Evolutionary conservation across 2,888 invertebrate species (phyloP).

Genomic region (Ormyrus nitidulus): DNA sequence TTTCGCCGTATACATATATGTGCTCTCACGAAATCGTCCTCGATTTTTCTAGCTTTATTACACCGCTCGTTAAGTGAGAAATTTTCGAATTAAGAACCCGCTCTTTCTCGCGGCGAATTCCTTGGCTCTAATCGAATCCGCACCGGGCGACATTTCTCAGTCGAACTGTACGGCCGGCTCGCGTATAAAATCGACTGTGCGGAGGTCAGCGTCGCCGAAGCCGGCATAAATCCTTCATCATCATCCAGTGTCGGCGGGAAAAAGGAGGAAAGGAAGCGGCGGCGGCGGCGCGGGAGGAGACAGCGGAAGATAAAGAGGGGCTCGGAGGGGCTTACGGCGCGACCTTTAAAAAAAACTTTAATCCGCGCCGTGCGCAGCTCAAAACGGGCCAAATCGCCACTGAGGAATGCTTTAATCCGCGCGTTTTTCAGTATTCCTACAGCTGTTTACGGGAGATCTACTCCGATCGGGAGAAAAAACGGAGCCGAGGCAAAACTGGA

Average conservation of each 20-base stretch:
- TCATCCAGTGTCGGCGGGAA: background rate
- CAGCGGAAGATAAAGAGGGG: conserved; percentile 33
- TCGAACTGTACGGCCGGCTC: background rate
- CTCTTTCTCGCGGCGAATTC: background rate
- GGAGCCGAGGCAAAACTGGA: background rate
- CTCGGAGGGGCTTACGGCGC: conserved; percentile 28
- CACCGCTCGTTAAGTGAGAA: background rate
- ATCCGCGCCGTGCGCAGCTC: conserved; percentile 21
- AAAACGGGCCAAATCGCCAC: conserved; percentile 12
- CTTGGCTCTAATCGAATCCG: background rate
- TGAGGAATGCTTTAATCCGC: conserved; percentile 31
- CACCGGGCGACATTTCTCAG: conserved; percentile 19
- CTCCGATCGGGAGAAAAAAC: conserved; percentile 6
- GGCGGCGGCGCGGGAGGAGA: background rate
- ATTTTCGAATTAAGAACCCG: background rate
- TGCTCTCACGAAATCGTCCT: too few relatives aligned
- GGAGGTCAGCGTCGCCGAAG: conserved; percentile 18
- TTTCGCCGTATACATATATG: background rate
- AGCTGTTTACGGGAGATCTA: background rate
- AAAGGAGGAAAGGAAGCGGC: background rate
- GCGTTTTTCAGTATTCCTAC: background rate
- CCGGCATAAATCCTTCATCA: conserved; percentile 48
- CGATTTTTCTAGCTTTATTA: too few relatives aligned
- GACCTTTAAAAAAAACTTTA: conserved; percentile 45
- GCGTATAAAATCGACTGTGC: conserved; percentile 18